These are phyloP conservation scores for Ptychochromis oligacanthus DNA, from an alignment of 2,113 vertebrate genomes.

Conservation along the genomic window DNA sequence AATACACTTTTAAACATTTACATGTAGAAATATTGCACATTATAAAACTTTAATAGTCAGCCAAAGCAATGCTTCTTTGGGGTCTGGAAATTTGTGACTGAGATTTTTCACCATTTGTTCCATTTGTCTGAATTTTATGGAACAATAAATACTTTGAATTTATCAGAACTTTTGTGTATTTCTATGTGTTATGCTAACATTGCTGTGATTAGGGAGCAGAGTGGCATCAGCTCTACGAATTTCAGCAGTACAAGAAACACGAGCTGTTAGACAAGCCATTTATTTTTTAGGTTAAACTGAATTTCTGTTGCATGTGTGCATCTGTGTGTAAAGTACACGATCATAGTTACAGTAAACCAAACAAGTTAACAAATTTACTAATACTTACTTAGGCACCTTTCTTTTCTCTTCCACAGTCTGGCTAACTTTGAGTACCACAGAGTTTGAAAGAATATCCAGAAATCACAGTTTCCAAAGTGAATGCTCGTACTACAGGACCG, in stretches of 20 bases:
- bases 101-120: neutral
- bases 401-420: neutral
- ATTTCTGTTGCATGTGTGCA: neutral
- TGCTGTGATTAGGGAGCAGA: neutral
- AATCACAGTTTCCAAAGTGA: neutral
- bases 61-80: no score
- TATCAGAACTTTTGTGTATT: neutral
- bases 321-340: neutral
- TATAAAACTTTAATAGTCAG: neutral
- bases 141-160: neutral
- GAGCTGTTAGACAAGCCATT: neutral
- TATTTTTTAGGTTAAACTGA: neutral
- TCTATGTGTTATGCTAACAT: neutral
- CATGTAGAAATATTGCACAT: no score
- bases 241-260: neutral
- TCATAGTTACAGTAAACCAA: rapidly evolving
- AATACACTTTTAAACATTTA: no score
- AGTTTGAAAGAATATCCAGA: neutral
- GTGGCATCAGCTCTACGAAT: neutral
- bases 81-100: neutral
- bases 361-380: neutral
- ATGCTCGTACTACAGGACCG: rapidly evolving
- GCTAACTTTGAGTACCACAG: neutral
- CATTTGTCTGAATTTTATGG: neutral
- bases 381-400: rapidly evolving